Base-by-base conservation (phyloP, 2,888 invertebrate species). In the Meghimatium bilineatum region DNA sequence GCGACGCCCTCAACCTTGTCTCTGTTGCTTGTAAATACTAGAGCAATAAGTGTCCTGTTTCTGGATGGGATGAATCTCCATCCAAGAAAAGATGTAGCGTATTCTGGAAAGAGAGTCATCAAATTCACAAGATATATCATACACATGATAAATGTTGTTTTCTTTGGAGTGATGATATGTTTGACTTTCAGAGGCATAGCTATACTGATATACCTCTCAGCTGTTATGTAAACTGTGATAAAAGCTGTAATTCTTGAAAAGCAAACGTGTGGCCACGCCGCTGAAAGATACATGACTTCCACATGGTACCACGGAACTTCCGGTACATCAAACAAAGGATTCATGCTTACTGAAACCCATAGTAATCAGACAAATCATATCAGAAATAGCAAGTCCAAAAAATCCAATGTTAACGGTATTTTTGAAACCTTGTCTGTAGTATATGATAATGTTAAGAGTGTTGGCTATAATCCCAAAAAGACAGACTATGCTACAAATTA, bases 381-480 rank as follows among this genome's bases (percentile, higher is more conserved):
- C 76, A n/a, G 76, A 77, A 23, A 77, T 77, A n/a, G 76, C 76
- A 12, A 77, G 49, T 6, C 36, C 63, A 63, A 77, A 38, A 17
- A 77, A 77, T 14, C n/a, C 63, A 38, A 77, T 77, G 63, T 77
- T 77, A 2, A 77, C 36, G 10, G 76, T 77, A n/a, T 36, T 77
- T 6, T 26, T 26, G n/a, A 77, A 63, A 14, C 76, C 76, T 63
- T 77, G 76, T n/a, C 36, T 77, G n/a, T 63, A 77, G 36, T 63
- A 77, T 36, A 77, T 77, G 26, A 77, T 20, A 10, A 77, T 77
- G 63, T 77, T 77, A n/a, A 77, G 34, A 26, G 60, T 63, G n/a
- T 77, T 77, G 0, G 60, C 56, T n/a, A 17, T 36, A n/a, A 77
- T 77, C 6, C 76, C 76, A 26, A 63, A 34, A 10, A 77, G 6